Base-by-base conservation (phyloP, 2,113 vertebrate species). In the Cromileptes altivelis region DNA sequence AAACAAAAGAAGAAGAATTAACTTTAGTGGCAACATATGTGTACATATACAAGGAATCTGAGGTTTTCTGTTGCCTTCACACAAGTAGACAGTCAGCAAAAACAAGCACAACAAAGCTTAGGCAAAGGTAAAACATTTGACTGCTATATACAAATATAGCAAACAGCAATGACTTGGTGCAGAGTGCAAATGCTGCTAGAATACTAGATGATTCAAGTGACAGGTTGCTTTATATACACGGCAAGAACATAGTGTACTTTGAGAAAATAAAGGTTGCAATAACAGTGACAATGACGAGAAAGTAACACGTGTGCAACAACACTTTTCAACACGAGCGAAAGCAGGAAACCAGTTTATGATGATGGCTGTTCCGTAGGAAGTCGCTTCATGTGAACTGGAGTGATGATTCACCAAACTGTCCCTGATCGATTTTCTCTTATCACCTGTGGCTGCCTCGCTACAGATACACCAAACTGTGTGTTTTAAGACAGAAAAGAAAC, bases 391-490 rank as follows among this genome's bases (percentile, higher is more conserved):
- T 49, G 45, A 60, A 6, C n/a, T 21, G 25, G 14, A 75, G 42
- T 25, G 85, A 80, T 74, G 70, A 78, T 42, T 84, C 86, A 84
- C n/a, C 58, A 3, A 61, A 63, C 27, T 52, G 61, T 4, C 55
- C 10, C 33, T 2, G 30, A 81, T 91, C 86, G 87, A 84, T 84
- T 40, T n/a, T 21, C 55, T 77, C 23, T 27, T 8, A 62, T 92
- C 89, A 92, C 91, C 92, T 92, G 91, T 93, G 56, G 92, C 91
- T 78, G 81, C 58, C 45, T 27, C 64, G 55, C 0, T 12, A 69
- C 50, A 63, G n/a, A 17, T 11, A 14, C 19, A 8, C 9, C 55
- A 15, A 49, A 25, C 18, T 1, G 6, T 14, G 25, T 9, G 2
- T 5, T 14, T 21, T 9, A 6, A 19, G 58, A 11, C 9, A 3